A percentile compares a stretch with the other conserved stretches of the same genome.
phyloP scores from a whole-genome alignment of 2,113 vertebrate genomes.

The Pungitius pungitius region DNA sequence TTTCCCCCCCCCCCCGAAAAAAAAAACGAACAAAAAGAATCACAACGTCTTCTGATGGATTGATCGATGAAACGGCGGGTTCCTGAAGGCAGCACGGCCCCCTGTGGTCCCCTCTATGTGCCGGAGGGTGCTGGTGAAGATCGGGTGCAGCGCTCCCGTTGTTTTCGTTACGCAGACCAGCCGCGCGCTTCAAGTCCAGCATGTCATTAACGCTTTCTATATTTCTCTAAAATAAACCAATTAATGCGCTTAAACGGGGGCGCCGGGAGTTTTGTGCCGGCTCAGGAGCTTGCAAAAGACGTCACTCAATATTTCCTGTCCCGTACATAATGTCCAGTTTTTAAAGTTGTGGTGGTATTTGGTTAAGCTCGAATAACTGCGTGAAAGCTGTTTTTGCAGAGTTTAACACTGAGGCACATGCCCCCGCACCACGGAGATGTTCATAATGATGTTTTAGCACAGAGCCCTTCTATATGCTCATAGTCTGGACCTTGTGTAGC shows the following conservation, averaged over 20 bases:
- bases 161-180: slow-evolving; percentile 37
- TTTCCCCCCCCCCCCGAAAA: too few relatives aligned
- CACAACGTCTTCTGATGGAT: neutral
- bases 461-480: slow-evolving; percentile 14
- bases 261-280: slow-evolving; percentile 57
- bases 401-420: slow-evolving; percentile 35
- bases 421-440: slow-evolving; percentile 20
- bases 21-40: neutral
- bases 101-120: slow-evolving; percentile 36
- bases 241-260: slow-evolving; percentile 61
- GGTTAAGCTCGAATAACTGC: slow-evolving; percentile 67
- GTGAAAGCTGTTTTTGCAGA: slow-evolving; percentile 60
- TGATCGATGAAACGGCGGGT: slow-evolving; percentile 20
- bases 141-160: slow-evolving; percentile 43
- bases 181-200: slow-evolving; percentile 20
- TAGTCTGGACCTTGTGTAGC: slow-evolving; percentile 43
- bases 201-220: slow-evolving; percentile 24
- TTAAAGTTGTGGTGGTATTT: slow-evolving; percentile 66
- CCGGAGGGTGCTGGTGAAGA: slow-evolving; percentile 35
- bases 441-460: slow-evolving; percentile 43
- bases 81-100: slow-evolving; percentile 32
- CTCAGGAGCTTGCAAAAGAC: slow-evolving; percentile 66
- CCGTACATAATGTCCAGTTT: slow-evolving; percentile 55
- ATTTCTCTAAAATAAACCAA: slow-evolving; percentile 60
- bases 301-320: slow-evolving; percentile 72